Percentiles rank a stretch among this genome's conserved stretches.
phyloP scores from a whole-genome alignment of 2,797 vertebrate species.

The Sebastes iracundus region DNA sequence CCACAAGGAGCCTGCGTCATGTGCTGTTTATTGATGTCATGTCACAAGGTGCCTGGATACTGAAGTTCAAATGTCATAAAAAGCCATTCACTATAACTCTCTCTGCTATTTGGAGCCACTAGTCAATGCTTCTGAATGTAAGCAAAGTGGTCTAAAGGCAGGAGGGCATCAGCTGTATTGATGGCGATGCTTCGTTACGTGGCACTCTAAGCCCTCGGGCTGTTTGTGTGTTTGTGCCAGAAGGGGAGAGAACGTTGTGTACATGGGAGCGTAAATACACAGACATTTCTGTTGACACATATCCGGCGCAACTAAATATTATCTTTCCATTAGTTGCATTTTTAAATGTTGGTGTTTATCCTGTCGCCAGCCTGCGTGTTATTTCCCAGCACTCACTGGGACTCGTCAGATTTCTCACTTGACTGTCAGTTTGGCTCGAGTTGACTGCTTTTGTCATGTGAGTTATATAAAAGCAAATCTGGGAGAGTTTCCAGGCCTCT shows the following conservation, averaged over 20 bases:
- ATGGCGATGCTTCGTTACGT: background rate
- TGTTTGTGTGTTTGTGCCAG: conserved; percentile 9
- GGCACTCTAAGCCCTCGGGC: conserved; percentile 1
- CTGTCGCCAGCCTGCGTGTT: background rate
- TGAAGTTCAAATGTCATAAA: background rate
- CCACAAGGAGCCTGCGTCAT: background rate
- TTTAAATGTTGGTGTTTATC: conserved; percentile 1
- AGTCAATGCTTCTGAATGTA: no score
- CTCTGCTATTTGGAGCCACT: background rate
- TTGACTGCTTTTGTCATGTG: conserved; percentile 7
- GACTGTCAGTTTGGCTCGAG: conserved; percentile 23
- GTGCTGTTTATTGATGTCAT: conserved; percentile 10
- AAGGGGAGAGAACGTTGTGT: background rate
- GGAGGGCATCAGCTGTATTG: background rate
- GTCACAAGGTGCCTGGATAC: background rate
- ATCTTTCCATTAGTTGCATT: background rate
- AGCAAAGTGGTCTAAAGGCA: background rate
- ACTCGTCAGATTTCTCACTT: conserved; percentile 52
- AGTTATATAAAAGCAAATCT: conserved; percentile 24
- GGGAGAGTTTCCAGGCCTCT: conserved; percentile 7
- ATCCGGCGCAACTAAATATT: background rate
- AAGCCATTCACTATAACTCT: background rate
- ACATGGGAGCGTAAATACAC: conserved; percentile 15
- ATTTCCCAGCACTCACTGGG: background rate
- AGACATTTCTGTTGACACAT: conserved; percentile 13